Conservation (phyloP, 2,797 vertebrate species). For the Sphenodon punctatus region DNA sequence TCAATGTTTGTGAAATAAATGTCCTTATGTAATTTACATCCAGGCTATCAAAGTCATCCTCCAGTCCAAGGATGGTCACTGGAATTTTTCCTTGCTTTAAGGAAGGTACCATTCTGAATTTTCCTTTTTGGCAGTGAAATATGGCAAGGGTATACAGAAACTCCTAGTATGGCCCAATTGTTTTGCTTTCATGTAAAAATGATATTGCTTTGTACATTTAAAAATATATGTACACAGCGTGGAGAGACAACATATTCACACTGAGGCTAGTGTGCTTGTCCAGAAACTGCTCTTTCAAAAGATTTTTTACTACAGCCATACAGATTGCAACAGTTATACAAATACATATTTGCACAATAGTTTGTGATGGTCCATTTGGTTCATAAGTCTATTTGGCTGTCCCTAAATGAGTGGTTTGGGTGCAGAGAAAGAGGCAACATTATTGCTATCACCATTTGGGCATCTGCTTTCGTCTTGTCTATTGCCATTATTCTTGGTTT, state of each 20-base stretch:
- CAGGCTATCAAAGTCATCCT: background rate
- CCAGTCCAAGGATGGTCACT: background rate
- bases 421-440: background rate
- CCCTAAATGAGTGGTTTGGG: constrained; percentile 6
- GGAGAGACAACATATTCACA: background rate
- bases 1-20: background rate
- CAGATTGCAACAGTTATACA: constrained; percentile 7
- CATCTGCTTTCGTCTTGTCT: constrained; percentile 24
- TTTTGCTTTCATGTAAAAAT: background rate
- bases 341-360: constrained; percentile 22
- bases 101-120: background rate
- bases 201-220: too few species aligned
- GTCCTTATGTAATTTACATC: background rate
- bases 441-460: background rate
- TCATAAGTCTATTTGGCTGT: constrained; percentile 31
- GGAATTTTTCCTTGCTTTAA: background rate
- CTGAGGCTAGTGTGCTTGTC: background rate
- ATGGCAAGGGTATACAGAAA: background rate
- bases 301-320: background rate
- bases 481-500: background rate
- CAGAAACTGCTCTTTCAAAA: background rate
- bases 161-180: background rate
- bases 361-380: constrained; percentile 23
- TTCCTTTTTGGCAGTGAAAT: background rate
- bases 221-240: background rate